These are phyloP conservation scores for Auanema sp. DNA, from an alignment of 2,888 invertebrate genomes.

Conservation along the genomic window DNA sequence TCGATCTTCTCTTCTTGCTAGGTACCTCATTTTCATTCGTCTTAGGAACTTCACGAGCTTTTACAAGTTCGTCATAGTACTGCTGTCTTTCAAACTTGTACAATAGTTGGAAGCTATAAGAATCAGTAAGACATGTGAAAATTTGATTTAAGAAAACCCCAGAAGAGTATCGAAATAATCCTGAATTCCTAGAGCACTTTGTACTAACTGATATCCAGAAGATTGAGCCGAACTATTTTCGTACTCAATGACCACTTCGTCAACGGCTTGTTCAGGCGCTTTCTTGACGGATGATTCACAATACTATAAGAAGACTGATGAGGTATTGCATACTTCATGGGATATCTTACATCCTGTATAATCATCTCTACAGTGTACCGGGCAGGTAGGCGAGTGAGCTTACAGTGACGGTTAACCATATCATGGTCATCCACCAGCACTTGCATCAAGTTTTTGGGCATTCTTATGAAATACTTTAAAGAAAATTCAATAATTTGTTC, in stretches of 20 bases:
- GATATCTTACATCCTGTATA: slow-evolving; percentile 19
- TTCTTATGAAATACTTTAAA: slow-evolving; percentile 6
- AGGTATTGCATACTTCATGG: background rate
- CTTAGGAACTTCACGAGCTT: slow-evolving; percentile 5
- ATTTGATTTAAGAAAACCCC: slow-evolving; percentile 18
- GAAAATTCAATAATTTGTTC: background rate
- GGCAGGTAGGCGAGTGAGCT: slow-evolving; percentile 18
- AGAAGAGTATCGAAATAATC: slow-evolving; percentile 33
- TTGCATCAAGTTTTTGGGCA: slow-evolving; percentile 22
- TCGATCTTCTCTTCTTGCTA: slow-evolving; percentile 3
- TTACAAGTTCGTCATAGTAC: slow-evolving; percentile 17
- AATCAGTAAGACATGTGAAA: background rate
- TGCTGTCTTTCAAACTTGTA: slow-evolving; percentile 34
- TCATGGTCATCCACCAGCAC: slow-evolving; percentile 27
- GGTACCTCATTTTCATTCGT: background rate
- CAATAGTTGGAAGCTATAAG: slow-evolving; percentile 30
- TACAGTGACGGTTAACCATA: slow-evolving; percentile 16
- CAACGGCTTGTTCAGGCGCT: slow-evolving; percentile 2
- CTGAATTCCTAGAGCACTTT: slow-evolving; percentile 16
- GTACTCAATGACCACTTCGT: slow-evolving; percentile 30
- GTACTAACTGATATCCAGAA: slow-evolving; percentile 5
- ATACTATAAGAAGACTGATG: slow-evolving; percentile 5
- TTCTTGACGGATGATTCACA: background rate
- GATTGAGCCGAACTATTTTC: slow-evolving; percentile 8
- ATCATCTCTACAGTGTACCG: slow-evolving; percentile 21